Conservation (phyloP, 2,113 vertebrate species). For the Ia io region DNA sequence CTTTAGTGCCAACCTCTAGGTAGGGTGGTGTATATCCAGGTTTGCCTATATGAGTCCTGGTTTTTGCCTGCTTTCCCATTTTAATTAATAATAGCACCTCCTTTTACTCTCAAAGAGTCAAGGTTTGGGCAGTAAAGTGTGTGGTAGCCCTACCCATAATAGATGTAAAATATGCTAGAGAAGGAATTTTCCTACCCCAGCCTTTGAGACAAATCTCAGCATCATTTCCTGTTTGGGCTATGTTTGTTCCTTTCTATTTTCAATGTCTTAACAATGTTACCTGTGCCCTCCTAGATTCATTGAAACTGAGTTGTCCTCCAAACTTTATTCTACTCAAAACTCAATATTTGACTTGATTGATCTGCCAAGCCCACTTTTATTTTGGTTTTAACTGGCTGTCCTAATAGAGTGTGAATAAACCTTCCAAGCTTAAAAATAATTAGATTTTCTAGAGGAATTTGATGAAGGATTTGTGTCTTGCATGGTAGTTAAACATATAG, state of each 20-base stretch:
- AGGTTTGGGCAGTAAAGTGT: background rate
- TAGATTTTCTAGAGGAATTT: slow-evolving; percentile 31
- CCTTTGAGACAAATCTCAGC: background rate
- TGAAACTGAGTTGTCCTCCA: slow-evolving; percentile 42
- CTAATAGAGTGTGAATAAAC: background rate
- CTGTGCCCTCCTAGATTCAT: background rate
- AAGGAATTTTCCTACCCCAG: background rate
- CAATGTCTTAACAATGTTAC: background rate
- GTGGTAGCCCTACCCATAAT: background rate
- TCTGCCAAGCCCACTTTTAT: slow-evolving; percentile 12
- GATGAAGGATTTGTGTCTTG: slow-evolving; percentile 16
- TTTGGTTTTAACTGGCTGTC: background rate
- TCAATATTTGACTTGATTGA: slow-evolving; percentile 53
- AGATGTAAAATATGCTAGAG: background rate
- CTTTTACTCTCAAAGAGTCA: background rate
- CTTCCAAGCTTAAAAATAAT: slow-evolving; percentile 35
- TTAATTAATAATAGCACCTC: background rate
- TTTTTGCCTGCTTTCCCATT: background rate
- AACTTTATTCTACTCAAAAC: slow-evolving; percentile 31
- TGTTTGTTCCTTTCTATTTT: background rate
- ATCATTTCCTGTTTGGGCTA: background rate
- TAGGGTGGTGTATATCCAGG: background rate
- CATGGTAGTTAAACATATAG: background rate
- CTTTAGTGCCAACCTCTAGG: background rate
- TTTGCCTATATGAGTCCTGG: background rate